Evolutionary conservation across 2,888 invertebrate genomes (phyloP), one percentile per base, ranked within the genome.

Genomic region (Apomyelois bistriatella): DNA sequence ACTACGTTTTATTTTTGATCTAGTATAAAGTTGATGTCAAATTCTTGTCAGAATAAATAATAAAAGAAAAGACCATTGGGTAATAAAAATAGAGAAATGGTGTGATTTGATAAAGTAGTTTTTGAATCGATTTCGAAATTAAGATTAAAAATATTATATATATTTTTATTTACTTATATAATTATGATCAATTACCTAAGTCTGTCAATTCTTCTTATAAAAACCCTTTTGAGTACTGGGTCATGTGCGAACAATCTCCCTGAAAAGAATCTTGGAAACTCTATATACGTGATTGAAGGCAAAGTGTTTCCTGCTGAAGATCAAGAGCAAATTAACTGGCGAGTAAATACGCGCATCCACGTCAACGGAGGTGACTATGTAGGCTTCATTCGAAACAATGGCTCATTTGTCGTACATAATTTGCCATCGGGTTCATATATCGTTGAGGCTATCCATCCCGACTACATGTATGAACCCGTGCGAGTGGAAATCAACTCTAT

Each of bases 401-500:
- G 99, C 10, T 93, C 95, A 5, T 99, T 99, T 79, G 89, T 94
- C 1, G 93, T 99, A 40, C 95, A 95, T 70, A 97, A 97, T 70
- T 92, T 99, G 0, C 95, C 97, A 0, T 94, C 96, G 0, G 98
- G 98, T 7, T 99, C 99, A 0, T 99, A 98, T 79, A 94, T 99
- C 4, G 92, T 99, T 0, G 99, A 99, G 90, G 94, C 98, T 7
- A 89, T 96, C 37, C 95, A 98, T 84, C 96, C 98, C 0, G 95
- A 98, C 74, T 97, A 94, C 73, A 93, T 95, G 60, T 99, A 98
- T 79, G 99, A 99, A 78, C 96, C 98, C 13, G 94, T 97, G 5
- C 92, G 99, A 58, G 98, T 99, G 1, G 99, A 99, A 89, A 98
- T 99, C 57, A 99, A 97, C 78, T 95, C 97, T 0, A 99, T 98